These are phyloP conservation scores for Aurelia aurita complex sp. Pacific DNA, from an alignment of 30 jellyfish, hydroid and myxozoan genomes.

Conservation along the genomic window DNA sequence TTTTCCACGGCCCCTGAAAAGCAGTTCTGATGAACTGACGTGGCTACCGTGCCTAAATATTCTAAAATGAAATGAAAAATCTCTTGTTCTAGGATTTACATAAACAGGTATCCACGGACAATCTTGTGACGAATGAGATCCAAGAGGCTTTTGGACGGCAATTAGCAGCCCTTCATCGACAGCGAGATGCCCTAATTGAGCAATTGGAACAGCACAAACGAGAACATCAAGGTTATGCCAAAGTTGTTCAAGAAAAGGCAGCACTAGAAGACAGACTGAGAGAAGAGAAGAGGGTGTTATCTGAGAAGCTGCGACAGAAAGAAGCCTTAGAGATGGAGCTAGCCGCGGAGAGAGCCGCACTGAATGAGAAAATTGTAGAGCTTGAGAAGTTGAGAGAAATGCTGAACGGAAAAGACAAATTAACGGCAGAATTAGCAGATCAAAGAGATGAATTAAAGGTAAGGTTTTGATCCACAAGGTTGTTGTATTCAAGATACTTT, in stretches of 20 bases:
- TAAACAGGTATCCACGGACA: constrained; percentile 55
- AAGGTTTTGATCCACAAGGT: not conserved
- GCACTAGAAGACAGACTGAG: constrained; percentile 62
- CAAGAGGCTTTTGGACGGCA: constrained; percentile 86
- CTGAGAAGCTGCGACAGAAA: constrained; percentile 73
- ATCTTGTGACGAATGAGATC: constrained; percentile 58
- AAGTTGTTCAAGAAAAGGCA: constrained; percentile 75
- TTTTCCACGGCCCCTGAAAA: no score
- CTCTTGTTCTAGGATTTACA: constrained; percentile 51
- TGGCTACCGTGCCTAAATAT: no score
- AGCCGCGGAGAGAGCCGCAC: constrained; percentile 61
- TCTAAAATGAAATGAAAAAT: not conserved
- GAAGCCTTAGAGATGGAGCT: constrained; percentile 73
- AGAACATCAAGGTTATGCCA: constrained; percentile 71
- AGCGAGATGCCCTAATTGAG: constrained; percentile 76
- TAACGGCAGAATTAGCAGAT: constrained; percentile 57
- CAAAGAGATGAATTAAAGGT: constrained; percentile 77
- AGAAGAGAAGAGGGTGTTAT: constrained; percentile 59
- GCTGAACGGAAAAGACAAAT: constrained; percentile 61
- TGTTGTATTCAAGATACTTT: no score
- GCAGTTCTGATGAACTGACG: no score
- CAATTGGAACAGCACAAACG: constrained; percentile 68
- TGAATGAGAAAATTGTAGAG: constrained; percentile 73
- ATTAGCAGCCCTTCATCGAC: constrained; percentile 73
- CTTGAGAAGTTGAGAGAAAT: constrained; percentile 69